phyloP scores from a whole-genome alignment of 92 coral and sea anemone species.

The Scolanthus callimorphus region DNA sequence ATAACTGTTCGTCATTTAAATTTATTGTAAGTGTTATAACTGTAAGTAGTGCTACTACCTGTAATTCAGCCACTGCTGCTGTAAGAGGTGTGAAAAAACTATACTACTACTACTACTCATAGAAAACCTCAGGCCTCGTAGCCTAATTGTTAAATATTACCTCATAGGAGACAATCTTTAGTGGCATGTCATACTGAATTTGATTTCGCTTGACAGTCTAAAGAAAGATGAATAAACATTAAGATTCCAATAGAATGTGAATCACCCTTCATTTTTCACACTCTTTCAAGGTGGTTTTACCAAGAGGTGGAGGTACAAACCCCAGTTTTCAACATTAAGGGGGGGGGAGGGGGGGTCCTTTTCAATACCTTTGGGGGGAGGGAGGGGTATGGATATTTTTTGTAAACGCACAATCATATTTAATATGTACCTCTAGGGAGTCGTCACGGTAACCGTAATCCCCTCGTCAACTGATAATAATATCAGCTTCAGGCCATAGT shows the following conservation, averaged over 20 bases:
- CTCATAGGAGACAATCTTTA: conserved; percentile 95
- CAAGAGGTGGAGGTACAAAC: background rate
- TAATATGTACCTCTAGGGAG: conserved; percentile 74
- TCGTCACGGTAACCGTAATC: conserved; percentile 98
- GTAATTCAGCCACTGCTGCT: too few relatives aligned
- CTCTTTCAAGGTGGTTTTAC: too few relatives aligned
- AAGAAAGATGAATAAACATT: too few relatives aligned
- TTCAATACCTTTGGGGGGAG: background rate
- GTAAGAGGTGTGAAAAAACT: too few relatives aligned
- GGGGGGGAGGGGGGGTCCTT: conserved; percentile 1
- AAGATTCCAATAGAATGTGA: too few relatives aligned
- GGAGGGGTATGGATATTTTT: background rate
- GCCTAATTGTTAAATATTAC: conserved; percentile 29
- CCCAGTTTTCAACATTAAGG: background rate
- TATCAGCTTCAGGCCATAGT: conserved; percentile 81
- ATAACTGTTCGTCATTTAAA: too few relatives aligned
- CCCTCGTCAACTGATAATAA: conserved; percentile 95
- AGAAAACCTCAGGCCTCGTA: too few relatives aligned
- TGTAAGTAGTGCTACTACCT: too few relatives aligned
- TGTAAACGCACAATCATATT: too few relatives aligned
- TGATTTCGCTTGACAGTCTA: conserved; percentile 97
- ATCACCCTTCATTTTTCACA: too few relatives aligned
- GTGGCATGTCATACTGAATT: conserved; percentile 89
- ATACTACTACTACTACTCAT: too few relatives aligned
- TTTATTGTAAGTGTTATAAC: too few relatives aligned